Evolutionary conservation across 2,797 vertebrate genomes (phyloP).

Genomic region (Artibeus jamaicensis): DNA sequence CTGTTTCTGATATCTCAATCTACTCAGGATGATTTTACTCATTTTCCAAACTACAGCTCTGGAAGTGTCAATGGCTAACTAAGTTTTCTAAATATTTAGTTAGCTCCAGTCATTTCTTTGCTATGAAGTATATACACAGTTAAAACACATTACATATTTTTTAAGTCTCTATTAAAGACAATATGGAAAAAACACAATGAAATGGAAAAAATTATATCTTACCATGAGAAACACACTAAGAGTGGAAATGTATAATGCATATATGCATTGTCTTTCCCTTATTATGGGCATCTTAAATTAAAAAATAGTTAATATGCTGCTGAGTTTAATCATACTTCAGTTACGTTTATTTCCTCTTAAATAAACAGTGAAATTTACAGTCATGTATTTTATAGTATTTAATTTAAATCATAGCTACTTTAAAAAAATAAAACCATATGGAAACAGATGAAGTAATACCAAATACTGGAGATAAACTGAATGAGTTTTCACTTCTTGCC

Average conservation of each 20-base stretch:
- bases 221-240: not conserved
- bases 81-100: not conserved
- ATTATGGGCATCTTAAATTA: not conserved
- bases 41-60: not conserved
- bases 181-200: not conserved
- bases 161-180: not conserved
- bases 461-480: not conserved
- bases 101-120: not conserved
- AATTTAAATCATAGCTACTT: not conserved
- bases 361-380: not conserved
- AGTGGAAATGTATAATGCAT: not conserved
- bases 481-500: conserved; percentile 9
- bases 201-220: not conserved
- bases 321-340: not conserved
- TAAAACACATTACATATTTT: not conserved
- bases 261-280: not conserved
- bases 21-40: not conserved
- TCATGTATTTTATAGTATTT: not conserved
- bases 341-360: not conserved
- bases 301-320: not conserved
- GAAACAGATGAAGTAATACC: not conserved
- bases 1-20: not conserved
- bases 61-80: not conserved
- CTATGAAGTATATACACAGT: not conserved
- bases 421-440: conserved; percentile 14